These are phyloP conservation scores for Drosophila pectinifera DNA, from an alignment of 1,140 invertebrate species.

Conservation along the genomic window DNA sequence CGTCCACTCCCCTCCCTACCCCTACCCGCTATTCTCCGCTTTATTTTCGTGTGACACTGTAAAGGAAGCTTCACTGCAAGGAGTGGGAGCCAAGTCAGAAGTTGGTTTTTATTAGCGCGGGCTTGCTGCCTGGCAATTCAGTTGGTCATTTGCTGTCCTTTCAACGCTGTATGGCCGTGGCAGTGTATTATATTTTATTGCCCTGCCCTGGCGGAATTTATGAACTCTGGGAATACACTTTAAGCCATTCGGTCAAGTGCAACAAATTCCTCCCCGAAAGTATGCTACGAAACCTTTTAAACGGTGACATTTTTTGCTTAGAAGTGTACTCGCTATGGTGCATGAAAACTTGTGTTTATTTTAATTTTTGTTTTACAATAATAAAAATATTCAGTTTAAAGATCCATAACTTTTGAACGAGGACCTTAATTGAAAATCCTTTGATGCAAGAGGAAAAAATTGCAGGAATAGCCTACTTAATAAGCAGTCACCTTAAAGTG, in stretches of 20 bases:
- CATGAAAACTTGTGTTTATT: no score
- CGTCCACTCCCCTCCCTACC: slow-evolving; percentile 49
- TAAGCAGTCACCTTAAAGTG: no score
- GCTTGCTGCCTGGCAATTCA: slow-evolving; percentile 53
- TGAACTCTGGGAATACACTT: no score
- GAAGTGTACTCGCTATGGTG: no score
- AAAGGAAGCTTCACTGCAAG: slow-evolving; percentile 49
- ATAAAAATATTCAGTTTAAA: no score
- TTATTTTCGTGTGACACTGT: slow-evolving; percentile 73
- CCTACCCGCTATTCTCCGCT: slow-evolving; percentile 70
- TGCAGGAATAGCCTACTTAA: no score
- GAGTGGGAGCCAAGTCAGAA: slow-evolving; percentile 36
- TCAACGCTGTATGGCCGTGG: slow-evolving; percentile 41
- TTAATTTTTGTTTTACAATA: no score
- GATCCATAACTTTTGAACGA: no score
- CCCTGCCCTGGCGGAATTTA: slow-evolving; percentile 34
- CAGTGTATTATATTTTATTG: slow-evolving; percentile 79
- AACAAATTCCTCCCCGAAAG: slow-evolving; percentile 34
- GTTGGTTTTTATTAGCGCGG: slow-evolving; percentile 66
- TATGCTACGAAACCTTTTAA: slow-evolving; percentile 12
- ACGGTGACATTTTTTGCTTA: no score
- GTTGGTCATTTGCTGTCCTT: slow-evolving; percentile 53
- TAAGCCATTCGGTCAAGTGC: slow-evolving; percentile 44
- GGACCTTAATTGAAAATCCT: no score
- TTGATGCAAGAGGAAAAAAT: no score